Percentiles rank a stretch among this genome's conserved stretches.
phyloP scores from a whole-genome alignment of 2,888 invertebrate species.

The Conomelus anceps region DNA sequence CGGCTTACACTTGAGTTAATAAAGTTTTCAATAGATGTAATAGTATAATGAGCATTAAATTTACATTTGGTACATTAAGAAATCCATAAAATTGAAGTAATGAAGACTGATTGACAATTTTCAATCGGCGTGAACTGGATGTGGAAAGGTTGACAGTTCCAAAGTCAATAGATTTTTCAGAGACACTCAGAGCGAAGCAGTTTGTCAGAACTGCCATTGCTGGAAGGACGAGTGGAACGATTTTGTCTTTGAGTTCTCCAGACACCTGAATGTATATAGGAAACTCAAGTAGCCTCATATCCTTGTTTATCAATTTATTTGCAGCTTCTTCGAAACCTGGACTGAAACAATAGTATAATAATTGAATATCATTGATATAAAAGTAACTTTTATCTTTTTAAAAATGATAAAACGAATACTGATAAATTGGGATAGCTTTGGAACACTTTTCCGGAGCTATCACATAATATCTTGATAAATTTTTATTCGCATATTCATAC shows the following conservation, averaged over 20 bases:
- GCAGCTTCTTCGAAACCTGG: conserved; percentile 17
- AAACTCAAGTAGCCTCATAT: conserved; percentile 25
- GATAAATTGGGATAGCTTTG: too few species aligned
- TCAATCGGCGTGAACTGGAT: conserved; percentile 25
- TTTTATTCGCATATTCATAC: too few species aligned
- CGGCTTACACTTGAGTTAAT: too few species aligned
- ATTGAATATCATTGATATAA: too few species aligned
- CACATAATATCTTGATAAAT: too few species aligned
- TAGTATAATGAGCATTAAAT: neutral
- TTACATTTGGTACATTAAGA: conserved; percentile 29
- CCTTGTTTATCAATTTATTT: conserved; percentile 21
- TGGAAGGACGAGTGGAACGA: conserved; percentile 18
- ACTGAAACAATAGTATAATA: too few species aligned
- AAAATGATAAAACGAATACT: too few species aligned
- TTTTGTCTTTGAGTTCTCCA: conserved; percentile 10
- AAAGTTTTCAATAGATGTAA: neutral
- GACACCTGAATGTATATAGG: conserved; percentile 18
- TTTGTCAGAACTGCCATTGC: conserved; percentile 26
- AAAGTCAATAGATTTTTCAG: conserved; percentile 25
- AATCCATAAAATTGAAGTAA: conserved; percentile 26
- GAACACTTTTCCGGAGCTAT: too few species aligned
- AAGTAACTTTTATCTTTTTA: too few species aligned
- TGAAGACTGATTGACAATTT: conserved; percentile 26
- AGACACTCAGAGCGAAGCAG: conserved; percentile 26
- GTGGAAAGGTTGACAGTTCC: conserved; percentile 30